Conservation (phyloP, 1,140 invertebrate genomes). For the Hylaeus anthracinus region DNA sequence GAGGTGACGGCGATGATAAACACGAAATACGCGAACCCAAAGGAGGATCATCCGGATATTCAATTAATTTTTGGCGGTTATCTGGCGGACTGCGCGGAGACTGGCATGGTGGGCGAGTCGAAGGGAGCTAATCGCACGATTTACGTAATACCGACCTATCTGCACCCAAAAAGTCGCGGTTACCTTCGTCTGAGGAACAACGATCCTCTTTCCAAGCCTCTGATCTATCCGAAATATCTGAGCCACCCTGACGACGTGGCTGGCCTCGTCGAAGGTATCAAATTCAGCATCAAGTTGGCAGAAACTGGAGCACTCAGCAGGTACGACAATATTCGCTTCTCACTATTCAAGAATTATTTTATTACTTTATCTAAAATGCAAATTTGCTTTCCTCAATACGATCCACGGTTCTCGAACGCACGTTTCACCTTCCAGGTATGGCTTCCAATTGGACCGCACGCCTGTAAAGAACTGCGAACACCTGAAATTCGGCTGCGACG, state of each 20-base stretch:
- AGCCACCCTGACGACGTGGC: constrained; percentile 88
- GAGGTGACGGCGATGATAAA: constrained; percentile 92
- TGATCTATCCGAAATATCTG: constrained; percentile 93
- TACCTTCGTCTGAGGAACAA: constrained; percentile 86
- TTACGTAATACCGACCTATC: constrained; percentile 85
- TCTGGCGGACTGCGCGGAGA: constrained; percentile 90
- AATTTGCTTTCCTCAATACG: too few species aligned
- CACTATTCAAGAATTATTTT: too few species aligned
- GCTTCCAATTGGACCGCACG: constrained; percentile 87
- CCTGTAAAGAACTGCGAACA: constrained; percentile 87
- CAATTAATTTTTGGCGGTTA: constrained; percentile 93
- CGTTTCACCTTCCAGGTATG: constrained; percentile 78
- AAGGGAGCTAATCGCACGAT: constrained; percentile 78
- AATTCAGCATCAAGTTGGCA: constrained; percentile 86
- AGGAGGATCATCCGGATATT: constrained; percentile 90
- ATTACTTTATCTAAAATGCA: too few species aligned
- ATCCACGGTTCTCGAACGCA: too few species aligned
- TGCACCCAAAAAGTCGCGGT: constrained; percentile 92
- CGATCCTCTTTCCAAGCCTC: constrained; percentile 90
- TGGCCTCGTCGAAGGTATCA: constrained; percentile 88
- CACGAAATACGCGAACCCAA: constrained; percentile 88
- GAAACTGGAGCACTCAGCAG: constrained; percentile 85
- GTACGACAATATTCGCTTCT: constrained; percentile 77
- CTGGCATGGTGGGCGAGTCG: constrained; percentile 90
- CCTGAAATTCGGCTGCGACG: constrained; percentile 87